Base-by-base conservation (phyloP, 1,140 invertebrate species). In the Drosophila azteca region DNA sequence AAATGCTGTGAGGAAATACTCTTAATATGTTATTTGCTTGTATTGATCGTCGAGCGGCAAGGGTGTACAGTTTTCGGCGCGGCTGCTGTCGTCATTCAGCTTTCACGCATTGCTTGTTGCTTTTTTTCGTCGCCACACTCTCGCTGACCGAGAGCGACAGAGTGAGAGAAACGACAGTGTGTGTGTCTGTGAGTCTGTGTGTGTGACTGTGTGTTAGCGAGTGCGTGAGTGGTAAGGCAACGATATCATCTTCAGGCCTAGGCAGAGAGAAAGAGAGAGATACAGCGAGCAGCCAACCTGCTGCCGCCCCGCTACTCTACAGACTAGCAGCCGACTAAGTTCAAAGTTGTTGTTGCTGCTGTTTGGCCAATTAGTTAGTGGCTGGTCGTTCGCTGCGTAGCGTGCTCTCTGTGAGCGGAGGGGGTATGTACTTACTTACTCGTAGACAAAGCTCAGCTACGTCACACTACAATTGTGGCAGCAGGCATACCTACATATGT, bases 191-290 rank as follows among this genome's bases (percentile, higher is more conserved):
- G n/a, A n/a, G n/a, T n/a, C n/a, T n/a, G 46, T 35, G 31, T 20
- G 6, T 41, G 48, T 29, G 48, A 39, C 22, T 31, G 50, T 73
- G 59, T 45, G 63, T 51, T 65, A 35, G 71, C 66, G 71, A 75
- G 71, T 75, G 71, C 71, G 71, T 75, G 71, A 75, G 71, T 75
- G 74, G 71, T 54, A 59, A 66, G 53, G 13, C 70, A 75, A 75
- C 53, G 71, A 75, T 75, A 75, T 49, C 70, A 75, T 75, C 71
- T 75, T 75, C 71, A 66, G 22, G 29, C 29, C 8, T 8, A 31
- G 51, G 44, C 31, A 67, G 63, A 45, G 31, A 8, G 31, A 35
- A 9, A 9, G 11, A 39, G 35, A 9, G 35, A 39, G 35, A 7
- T 9, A 8, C 8, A 9, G 41, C 24, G 54, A 57, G 24, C 17